phyloP scores from a whole-genome alignment of 2,888 invertebrate species.

The Epinotia brunnichana region DNA sequence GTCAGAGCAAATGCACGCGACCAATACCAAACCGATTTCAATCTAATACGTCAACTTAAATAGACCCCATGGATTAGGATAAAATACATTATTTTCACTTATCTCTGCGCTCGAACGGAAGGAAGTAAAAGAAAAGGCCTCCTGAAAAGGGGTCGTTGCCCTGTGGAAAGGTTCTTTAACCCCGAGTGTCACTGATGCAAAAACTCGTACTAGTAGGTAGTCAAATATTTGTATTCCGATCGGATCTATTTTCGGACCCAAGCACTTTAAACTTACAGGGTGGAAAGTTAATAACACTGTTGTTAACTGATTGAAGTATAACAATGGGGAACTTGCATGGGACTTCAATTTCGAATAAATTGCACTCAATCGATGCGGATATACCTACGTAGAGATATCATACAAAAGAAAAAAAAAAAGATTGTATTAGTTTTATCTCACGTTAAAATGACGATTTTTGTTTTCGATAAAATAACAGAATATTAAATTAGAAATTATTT shows the following conservation, averaged over 20 bases:
- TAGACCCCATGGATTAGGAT: constrained; percentile 11
- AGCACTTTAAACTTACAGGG: neutral
- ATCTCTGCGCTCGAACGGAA: constrained; percentile 30
- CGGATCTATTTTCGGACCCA: neutral
- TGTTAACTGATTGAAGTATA: neutral
- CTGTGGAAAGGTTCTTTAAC: constrained; percentile 55
- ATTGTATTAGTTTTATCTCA: too few relatives aligned
- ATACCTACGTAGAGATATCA: too few relatives aligned
- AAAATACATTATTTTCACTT: constrained; percentile 37
- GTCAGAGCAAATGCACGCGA: neutral
- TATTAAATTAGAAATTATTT: too few relatives aligned
- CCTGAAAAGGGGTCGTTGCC: constrained; percentile 54
- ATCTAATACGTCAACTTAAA: neutral
- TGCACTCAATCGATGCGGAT: too few relatives aligned
- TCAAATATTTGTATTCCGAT: constrained; percentile 8
- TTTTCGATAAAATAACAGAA: too few relatives aligned
- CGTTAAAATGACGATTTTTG: too few relatives aligned
- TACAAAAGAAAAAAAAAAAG: too few relatives aligned
- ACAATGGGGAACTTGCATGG: too few relatives aligned
- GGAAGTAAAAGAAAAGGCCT: constrained; percentile 37
- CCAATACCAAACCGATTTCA: neutral
- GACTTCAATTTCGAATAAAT: too few relatives aligned
- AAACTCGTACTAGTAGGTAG: neutral
- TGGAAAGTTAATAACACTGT: neutral
- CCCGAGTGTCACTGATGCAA: constrained; percentile 52